These are phyloP conservation scores for Chunga burmeisteri DNA, from an alignment of 2,113 vertebrate species.

Conservation along the genomic window DNA sequence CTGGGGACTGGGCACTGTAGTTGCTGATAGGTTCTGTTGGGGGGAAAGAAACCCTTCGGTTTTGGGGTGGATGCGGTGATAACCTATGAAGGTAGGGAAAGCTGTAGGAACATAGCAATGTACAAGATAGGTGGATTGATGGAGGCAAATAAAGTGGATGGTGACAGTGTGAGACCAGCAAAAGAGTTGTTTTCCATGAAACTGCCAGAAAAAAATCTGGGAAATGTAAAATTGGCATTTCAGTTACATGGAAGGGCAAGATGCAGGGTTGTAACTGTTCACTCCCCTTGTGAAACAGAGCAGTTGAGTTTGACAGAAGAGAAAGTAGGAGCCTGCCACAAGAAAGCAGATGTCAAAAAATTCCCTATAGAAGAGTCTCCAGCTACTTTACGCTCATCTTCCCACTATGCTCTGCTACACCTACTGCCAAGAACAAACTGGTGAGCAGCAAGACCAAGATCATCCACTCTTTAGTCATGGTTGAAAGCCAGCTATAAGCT, in stretches of 20 bases:
- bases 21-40: not conserved
- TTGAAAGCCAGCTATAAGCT: not conserved
- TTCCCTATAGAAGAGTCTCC: not conserved
- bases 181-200: not conserved
- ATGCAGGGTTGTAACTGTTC: not conserved
- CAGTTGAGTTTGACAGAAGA: not conserved
- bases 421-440: not conserved
- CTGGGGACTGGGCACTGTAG: too few relatives aligned
- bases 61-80: not conserved
- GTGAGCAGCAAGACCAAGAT: not conserved
- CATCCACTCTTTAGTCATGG: not conserved
- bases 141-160: not conserved
- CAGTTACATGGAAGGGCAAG: not conserved
- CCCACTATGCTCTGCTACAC: not conserved
- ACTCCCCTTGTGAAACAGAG: not conserved
- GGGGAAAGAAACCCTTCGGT: not conserved
- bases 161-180: not conserved
- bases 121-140: not conserved
- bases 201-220: not conserved
- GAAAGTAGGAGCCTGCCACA: not conserved
- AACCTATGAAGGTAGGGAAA: not conserved
- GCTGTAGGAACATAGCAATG: not conserved
- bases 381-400: not conserved
- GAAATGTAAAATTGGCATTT: not conserved
- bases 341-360: not conserved